phyloP scores from a whole-genome alignment of 2,113 vertebrate genomes.

The Madoqua kirkii region DNA sequence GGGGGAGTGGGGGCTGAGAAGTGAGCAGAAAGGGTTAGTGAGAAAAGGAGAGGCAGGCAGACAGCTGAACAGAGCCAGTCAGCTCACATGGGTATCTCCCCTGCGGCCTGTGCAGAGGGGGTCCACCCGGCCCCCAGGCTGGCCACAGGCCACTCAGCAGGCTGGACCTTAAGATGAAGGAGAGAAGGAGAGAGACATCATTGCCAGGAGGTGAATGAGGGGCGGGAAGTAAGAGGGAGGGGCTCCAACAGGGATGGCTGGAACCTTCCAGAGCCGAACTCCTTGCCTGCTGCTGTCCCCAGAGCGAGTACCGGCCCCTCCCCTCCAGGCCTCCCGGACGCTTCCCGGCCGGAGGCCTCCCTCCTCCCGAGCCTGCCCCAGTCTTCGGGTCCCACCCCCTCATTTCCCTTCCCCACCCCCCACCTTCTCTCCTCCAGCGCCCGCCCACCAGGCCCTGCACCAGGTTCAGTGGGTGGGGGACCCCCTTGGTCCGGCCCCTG shows the following conservation, averaged over 20 bases:
- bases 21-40: constrained; percentile 73
- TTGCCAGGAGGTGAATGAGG: constrained; percentile 49
- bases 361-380: not conserved
- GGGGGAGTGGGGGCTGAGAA: not conserved
- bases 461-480: not conserved
- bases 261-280: constrained; percentile 17
- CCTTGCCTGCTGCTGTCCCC: not conserved
- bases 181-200: constrained; percentile 81
- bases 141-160: constrained; percentile 82
- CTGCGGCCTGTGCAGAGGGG: constrained; percentile 77
- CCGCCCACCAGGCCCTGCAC: not conserved
- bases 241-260: not conserved
- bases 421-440: not conserved
- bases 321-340: too few relatives aligned
- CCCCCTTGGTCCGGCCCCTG: too few relatives aligned
- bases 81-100: constrained; percentile 79
- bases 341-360: not conserved
- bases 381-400: not conserved
- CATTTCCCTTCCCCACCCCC: not conserved
- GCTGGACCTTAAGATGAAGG: constrained; percentile 88
- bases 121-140: constrained; percentile 65
- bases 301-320: not conserved
- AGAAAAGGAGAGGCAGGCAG: constrained; percentile 59
- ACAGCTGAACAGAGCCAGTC: constrained; percentile 50
- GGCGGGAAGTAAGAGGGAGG: not conserved